Base-by-base conservation (phyloP, 2,888 invertebrate genomes). In the Cheilosia pagana region DNA sequence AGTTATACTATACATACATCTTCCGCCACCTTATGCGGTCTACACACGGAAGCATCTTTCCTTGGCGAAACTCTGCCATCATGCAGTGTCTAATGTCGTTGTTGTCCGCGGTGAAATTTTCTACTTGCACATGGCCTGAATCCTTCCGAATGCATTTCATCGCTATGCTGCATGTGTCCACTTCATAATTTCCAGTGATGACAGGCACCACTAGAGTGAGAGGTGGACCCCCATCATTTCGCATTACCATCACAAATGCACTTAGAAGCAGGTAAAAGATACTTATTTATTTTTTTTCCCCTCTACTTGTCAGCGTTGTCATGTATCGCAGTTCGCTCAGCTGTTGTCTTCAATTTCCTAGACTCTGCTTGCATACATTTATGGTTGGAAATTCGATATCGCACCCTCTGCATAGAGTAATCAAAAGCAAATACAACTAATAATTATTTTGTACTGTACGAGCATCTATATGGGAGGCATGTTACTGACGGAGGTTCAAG, bases 171-270 rank as follows among this genome's bases (percentile, higher is more conserved):
- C 85, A 85, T 79, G 79, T 81, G 85, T 85, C 85, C 85, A 75
- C 79, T 85, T 85, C 85, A 85, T 85, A 85, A 53, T 85, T 75
- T 65, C 70, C 68, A 76, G 79, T 57, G 85, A 85, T 76, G 85
- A 85, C 85, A 85, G 48, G 79, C 79, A 67, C 62, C 23, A 71
- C 74, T 25, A 59, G 59, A 63, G 79, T 76, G 71, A 85, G 85
- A 85, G 85, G 85, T 85, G 79, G 85, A 85, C 85, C 79, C 79
- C 85, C 85, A 81, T 85, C 85, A 85, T 67, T 71, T 81, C 65
- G 79, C 67, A 85, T 85, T 85, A 85, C 50, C 55, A 79, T 85
- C 85, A 85, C 57, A 85, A 71, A 81, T 85, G 60, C 85, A 85
- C 70, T 79, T 81, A 67, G 71, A 75, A 81, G 60, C 71, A 85